Percentiles rank a stretch among this genome's conserved stretches.
Evolutionary conservation across 2,797 vertebrate genomes (phyloP).

Genomic region (Sylvia borin): DNA sequence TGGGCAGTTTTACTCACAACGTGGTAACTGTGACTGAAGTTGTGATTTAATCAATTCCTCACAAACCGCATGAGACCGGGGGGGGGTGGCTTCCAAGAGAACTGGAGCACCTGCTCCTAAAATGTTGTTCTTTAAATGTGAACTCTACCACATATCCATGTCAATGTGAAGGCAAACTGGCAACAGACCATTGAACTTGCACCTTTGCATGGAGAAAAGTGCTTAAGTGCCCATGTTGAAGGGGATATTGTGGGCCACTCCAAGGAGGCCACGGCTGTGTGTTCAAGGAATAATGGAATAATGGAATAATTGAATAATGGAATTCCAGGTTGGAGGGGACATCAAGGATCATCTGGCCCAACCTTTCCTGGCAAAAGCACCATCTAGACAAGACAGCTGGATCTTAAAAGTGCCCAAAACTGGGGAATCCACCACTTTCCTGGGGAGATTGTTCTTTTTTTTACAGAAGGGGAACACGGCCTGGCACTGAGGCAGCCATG

Average conservation of each 20-base stretch:
- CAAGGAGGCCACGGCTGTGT: rapidly evolving
- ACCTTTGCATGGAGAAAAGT: rapidly evolving
- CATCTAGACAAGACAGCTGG: rapidly evolving
- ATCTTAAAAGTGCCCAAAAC: rapidly evolving
- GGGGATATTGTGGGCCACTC: not conserved
- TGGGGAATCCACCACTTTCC: not conserved
- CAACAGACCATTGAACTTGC: not conserved
- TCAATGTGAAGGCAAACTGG: not conserved
- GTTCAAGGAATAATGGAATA: not conserved
- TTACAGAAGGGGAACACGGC: rapidly evolving
- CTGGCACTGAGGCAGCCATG: rapidly evolving
- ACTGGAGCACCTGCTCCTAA: not conserved
- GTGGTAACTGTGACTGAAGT: not conserved
- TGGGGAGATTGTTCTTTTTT: not conserved
- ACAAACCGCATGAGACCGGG: rapidly evolving
- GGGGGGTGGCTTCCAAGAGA: not conserved
- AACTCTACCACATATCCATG: not conserved
- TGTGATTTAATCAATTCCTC: not conserved
- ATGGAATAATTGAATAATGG: not conserved
- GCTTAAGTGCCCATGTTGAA: rapidly evolving
- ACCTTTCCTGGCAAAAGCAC: not conserved
- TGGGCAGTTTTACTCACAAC: not conserved
- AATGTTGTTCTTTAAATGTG: rapidly evolving
- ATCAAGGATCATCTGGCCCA: too few relatives aligned
- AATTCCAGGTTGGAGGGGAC: not conserved